phyloP scores from a whole-genome alignment of 2,797 vertebrate species.

The Anguilla obscura region DNA sequence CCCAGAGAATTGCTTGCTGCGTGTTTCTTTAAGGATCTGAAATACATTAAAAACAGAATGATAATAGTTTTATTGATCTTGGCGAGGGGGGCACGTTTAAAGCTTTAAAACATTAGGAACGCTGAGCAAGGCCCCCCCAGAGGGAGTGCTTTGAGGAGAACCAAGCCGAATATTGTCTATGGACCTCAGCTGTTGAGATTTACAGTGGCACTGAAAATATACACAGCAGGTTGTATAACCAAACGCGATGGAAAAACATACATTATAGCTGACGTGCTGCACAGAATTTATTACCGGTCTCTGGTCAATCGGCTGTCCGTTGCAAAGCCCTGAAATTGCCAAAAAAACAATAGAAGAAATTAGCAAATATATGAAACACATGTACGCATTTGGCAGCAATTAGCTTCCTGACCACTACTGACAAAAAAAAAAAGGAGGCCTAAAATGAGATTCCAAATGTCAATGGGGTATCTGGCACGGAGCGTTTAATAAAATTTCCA shows the following conservation, averaged over 20 bases:
- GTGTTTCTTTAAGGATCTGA: background rate
- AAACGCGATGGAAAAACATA: conserved; percentile 27
- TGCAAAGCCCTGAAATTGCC: conserved; percentile 38
- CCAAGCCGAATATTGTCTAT: conserved; percentile 27
- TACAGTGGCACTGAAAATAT: conserved; percentile 31
- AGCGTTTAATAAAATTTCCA: conserved; percentile 41
- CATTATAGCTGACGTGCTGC: conserved; percentile 36
- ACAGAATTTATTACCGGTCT: conserved; percentile 36
- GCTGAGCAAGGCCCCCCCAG: conserved; percentile 21
- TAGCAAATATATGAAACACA: conserved; percentile 52
- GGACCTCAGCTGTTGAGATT: conserved; percentile 34
- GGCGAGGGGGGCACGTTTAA: conserved; percentile 22
- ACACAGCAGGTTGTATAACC: conserved; percentile 16
- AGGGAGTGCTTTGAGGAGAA: conserved; percentile 35
- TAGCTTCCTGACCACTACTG: conserved; percentile 26
- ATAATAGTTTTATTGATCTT: conserved; percentile 45
- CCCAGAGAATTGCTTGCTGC: conserved; percentile 27
- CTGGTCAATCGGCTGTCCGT: conserved; percentile 39
- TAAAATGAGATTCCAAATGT: conserved; percentile 41
- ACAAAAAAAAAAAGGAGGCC: background rate
- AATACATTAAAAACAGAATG: conserved; percentile 28
- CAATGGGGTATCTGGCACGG: conserved; percentile 43
- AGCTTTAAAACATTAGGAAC: conserved; percentile 22
- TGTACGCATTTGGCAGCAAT: conserved; percentile 46
- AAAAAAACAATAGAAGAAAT: conserved; percentile 40